Percentiles rank a stretch among this genome's conserved stretches.
Conservation (phyloP, 2,797 vertebrate species). For the Xenops minutus region DNA sequence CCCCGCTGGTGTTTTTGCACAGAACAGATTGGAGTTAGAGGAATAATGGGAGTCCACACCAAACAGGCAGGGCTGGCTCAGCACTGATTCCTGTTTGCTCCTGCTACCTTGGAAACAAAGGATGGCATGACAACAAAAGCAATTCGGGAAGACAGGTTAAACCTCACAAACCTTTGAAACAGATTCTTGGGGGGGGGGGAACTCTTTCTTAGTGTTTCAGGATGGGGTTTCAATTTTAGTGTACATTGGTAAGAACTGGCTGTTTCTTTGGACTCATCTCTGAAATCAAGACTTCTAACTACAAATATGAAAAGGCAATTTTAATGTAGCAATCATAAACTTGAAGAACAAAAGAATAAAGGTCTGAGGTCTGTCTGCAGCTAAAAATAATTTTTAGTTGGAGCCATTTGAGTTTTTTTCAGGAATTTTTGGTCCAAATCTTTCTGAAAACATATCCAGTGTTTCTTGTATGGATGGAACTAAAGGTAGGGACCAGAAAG, state of each 20-base stretch:
- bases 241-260: neutral
- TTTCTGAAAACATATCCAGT: neutral
- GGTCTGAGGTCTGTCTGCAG: neutral
- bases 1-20: neutral
- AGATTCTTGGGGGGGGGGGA: neutral
- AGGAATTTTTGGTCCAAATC: neutral
- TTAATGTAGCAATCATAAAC: neutral
- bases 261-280: neutral
- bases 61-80: neutral
- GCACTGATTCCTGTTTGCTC: neutral
- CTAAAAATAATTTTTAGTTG: neutral
- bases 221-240: neutral
- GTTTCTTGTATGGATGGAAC: neutral
- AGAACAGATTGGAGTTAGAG: slow-evolving; percentile 26
- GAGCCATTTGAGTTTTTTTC: neutral
- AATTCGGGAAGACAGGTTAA: slow-evolving; percentile 26
- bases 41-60: neutral
- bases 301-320: neutral
- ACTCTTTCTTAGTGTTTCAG: neutral
- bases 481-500: neutral
- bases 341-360: neutral
- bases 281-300: neutral
- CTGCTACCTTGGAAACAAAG: slow-evolving; percentile 62
- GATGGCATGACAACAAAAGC: slow-evolving; percentile 60
- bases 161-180: neutral